Percentiles rank a stretch among this genome's conserved stretches.
Evolutionary conservation across 1,140 invertebrate species (phyloP).

Genomic region (Ericerus pela): DNA sequence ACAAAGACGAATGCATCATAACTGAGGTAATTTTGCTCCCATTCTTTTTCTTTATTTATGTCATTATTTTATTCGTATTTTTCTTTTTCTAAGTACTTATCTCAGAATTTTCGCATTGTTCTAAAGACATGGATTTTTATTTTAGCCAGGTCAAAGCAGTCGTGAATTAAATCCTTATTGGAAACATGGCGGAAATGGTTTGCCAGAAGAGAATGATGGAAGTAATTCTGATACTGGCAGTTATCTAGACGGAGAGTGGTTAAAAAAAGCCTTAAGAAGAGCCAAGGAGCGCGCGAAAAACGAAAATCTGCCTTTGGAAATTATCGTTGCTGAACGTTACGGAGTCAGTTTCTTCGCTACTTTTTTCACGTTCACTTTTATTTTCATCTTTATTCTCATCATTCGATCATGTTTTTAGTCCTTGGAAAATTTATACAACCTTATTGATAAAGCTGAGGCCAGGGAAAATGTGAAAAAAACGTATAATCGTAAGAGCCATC

Average conservation of each 20-base stretch:
- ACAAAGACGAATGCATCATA: slow-evolving; percentile 13
- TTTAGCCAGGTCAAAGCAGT: slow-evolving; percentile 48
- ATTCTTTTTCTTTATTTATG: neutral
- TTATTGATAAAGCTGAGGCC: too few species aligned
- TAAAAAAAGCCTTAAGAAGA: slow-evolving; percentile 39
- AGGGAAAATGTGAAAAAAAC: neutral
- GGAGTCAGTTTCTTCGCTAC: too few species aligned
- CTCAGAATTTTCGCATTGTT: neutral
- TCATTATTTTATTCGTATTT: neutral
- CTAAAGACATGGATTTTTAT: slow-evolving; percentile 8
- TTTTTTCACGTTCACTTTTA: too few species aligned
- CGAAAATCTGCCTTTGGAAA: slow-evolving; percentile 39
- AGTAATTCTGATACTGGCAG: slow-evolving; percentile 24
- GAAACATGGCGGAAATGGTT: slow-evolving; percentile 70
- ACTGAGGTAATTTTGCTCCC: slow-evolving; percentile 2
- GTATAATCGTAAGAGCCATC: neutral
- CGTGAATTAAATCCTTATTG: slow-evolving; percentile 84
- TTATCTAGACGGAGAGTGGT: slow-evolving; percentile 38
- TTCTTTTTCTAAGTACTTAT: neutral
- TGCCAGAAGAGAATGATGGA: slow-evolving; percentile 41
- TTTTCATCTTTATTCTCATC: too few species aligned
- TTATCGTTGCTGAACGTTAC: slow-evolving; percentile 43
- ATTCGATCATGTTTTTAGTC: too few species aligned
- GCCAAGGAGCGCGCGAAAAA: slow-evolving; percentile 42
- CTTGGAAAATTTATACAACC: too few species aligned